Conservation (phyloP, 2,888 invertebrate genomes). For the Plagodis pulveraria region DNA sequence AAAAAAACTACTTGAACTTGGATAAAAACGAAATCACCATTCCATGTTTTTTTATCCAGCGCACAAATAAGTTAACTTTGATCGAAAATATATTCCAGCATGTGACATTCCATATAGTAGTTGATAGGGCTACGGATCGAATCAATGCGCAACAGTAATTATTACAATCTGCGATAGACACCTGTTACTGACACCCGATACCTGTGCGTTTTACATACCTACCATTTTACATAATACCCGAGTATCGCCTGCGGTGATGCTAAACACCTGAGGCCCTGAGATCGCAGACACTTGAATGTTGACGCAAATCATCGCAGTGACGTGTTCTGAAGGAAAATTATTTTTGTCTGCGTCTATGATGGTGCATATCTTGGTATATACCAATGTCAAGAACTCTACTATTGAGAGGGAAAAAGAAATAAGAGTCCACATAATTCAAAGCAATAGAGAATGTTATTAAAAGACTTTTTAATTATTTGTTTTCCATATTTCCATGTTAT, state of each 20-base stretch:
- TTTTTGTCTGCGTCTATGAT: slow-evolving; percentile 20
- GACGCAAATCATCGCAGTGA: slow-evolving; percentile 34
- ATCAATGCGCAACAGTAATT: slow-evolving; percentile 53
- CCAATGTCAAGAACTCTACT: neutral
- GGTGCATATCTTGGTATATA: neutral
- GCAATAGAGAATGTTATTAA: too few relatives aligned
- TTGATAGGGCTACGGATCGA: slow-evolving; percentile 34
- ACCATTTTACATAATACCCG: slow-evolving; percentile 60
- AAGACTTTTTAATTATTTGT: too few relatives aligned
- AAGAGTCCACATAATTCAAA: too few relatives aligned
- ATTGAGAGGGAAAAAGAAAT: too few relatives aligned
- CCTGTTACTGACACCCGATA: slow-evolving; percentile 69
- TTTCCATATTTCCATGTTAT: too few relatives aligned
- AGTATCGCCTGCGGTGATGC: slow-evolving; percentile 50
- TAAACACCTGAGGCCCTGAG: slow-evolving; percentile 49
- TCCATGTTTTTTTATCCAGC: too few relatives aligned
- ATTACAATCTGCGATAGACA: slow-evolving; percentile 60
- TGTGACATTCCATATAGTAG: slow-evolving; percentile 1
- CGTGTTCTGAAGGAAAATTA: slow-evolving; percentile 20
- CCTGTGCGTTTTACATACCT: slow-evolving; percentile 60
- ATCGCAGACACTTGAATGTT: slow-evolving; percentile 33
- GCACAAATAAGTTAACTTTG: too few relatives aligned
- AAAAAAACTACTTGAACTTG: too few relatives aligned
- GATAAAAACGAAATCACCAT: too few relatives aligned
- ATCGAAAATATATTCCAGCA: neutral